A percentile compares a stretch with the other conserved stretches of the same genome.
These are phyloP conservation scores for Ectobius pallidus DNA, from an alignment of 2,888 invertebrate genomes.

Conservation along the genomic window DNA sequence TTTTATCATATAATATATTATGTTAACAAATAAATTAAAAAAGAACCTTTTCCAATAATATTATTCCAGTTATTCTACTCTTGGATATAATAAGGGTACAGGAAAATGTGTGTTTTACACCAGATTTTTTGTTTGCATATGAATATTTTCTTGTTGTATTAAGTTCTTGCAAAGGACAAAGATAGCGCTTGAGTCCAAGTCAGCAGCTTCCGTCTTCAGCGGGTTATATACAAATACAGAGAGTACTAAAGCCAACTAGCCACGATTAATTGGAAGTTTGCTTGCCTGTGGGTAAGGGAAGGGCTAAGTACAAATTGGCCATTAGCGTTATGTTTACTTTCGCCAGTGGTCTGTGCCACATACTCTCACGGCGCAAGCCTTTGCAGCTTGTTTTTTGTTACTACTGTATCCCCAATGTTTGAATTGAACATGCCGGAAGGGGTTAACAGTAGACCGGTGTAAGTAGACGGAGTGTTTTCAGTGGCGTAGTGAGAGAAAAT, in stretches of 20 bases:
- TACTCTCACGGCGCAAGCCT: conserved; percentile 8
- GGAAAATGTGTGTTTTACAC: too few species aligned
- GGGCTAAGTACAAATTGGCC: conserved; percentile 42
- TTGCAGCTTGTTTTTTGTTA: conserved; percentile 30
- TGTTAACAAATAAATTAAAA: too few species aligned
- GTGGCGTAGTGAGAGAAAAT: too few species aligned
- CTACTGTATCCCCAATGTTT: conserved; percentile 29
- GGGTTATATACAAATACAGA: conserved; percentile 26
- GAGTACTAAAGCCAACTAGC: conserved; percentile 33
- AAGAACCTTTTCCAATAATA: too few species aligned
- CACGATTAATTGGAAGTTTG: conserved; percentile 40
- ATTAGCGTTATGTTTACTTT: conserved; percentile 40
- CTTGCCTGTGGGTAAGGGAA: conserved; percentile 35
- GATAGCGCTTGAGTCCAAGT: not conserved
- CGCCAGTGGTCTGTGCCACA: conserved; percentile 36
- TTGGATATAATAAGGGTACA: too few species aligned
- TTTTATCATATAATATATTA: too few species aligned
- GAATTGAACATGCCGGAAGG: conserved; percentile 32
- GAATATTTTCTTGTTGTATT: too few species aligned
- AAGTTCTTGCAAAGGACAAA: not conserved
- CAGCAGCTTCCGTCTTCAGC: not conserved
- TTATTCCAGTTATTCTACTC: too few species aligned
- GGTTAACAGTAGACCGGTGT: conserved; percentile 12
- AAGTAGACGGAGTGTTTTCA: not conserved
- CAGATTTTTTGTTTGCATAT: too few species aligned